These are phyloP conservation scores for Nebria ingens DNA, from an alignment of 1,140 invertebrate genomes.

Conservation along the genomic window DNA sequence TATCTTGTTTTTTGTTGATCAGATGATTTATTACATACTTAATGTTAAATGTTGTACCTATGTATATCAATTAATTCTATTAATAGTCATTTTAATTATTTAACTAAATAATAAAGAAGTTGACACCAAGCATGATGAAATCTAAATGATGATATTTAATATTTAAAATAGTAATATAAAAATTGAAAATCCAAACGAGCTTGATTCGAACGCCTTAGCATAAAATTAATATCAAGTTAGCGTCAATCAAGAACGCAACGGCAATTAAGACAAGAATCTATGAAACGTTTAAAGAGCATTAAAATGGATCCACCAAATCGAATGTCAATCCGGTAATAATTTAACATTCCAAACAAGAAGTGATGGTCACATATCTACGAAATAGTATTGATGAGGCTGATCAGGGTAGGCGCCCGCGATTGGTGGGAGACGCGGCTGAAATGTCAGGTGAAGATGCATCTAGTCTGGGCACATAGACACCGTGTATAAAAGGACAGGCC, in stretches of 20 bases:
- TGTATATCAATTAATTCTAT: too few relatives aligned
- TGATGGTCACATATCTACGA: not conserved
- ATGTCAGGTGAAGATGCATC: constrained; percentile 2
- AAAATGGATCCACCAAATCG: not conserved
- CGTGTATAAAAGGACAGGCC: not conserved
- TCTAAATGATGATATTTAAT: too few relatives aligned
- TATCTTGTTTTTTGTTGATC: not conserved
- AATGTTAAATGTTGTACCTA: too few relatives aligned
- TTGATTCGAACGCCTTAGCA: too few relatives aligned
- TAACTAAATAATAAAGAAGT: too few relatives aligned
- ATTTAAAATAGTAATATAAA: too few relatives aligned
- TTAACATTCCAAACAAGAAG: not conserved
- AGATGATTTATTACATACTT: not conserved
- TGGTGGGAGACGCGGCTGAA: constrained; percentile 1
- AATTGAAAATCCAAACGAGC: too few relatives aligned
- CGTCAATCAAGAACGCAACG: not conserved
- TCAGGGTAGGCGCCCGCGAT: constrained; percentile 4
- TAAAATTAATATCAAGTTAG: not conserved
- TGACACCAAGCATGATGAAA: too few relatives aligned
- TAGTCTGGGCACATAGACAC: not conserved
- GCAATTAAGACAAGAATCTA: not conserved
- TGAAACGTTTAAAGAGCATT: not conserved
- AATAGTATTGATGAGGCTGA: not conserved
- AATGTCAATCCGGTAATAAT: not conserved
- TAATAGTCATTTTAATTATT: too few relatives aligned